Base-by-base conservation (phyloP, 2,113 vertebrate genomes). In the Hemichromis elongatus region DNA sequence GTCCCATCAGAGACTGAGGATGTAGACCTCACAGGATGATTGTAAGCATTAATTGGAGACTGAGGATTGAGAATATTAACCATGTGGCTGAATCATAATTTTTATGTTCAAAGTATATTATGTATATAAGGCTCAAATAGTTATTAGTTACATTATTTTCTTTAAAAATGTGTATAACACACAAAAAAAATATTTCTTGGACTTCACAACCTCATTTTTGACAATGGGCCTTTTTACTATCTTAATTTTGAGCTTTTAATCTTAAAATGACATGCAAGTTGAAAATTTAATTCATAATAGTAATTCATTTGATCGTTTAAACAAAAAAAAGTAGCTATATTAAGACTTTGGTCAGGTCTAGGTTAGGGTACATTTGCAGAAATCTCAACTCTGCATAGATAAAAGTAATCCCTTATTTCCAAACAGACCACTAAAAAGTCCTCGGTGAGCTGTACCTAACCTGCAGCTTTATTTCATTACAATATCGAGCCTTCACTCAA, bases 281-380 rank as follows among this genome's bases (percentile, higher is more conserved):
- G 33, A 45, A 24, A 66, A 45, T 42, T 68, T 7, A 68, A 2
- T 68, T n/a, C 63, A 68, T 0, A 16, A 14, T 26, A 70, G 13
- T 2, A n/a, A n/a, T n/a, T n/a, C n/a, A n/a, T n/a, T n/a, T n/a
- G n/a, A n/a, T n/a, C n/a, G n/a, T n/a, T n/a, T n/a, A n/a, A n/a
- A n/a, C n/a, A n/a, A n/a, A n/a, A n/a, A 42, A 10, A 42, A 42
- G 63, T 42, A 45, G 63, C 37, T 0, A 0, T n/a, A 16, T 13
- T n/a, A 30, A 28, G 11, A 33, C 3, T 59, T 80, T 24, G 33
- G 19, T 63, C 33, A 63, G 30, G 19, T 30, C 37, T 47, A 12
- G 30, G 0, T 40, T 30, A 0, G 21, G 4, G 5, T 0, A 24
- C n/a, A 40, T 57, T 13, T 21, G 40, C 3, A 75, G 66, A 45